Base-by-base conservation (phyloP, 2,888 invertebrate species). In the Caenorhabditis sinica region DNA sequence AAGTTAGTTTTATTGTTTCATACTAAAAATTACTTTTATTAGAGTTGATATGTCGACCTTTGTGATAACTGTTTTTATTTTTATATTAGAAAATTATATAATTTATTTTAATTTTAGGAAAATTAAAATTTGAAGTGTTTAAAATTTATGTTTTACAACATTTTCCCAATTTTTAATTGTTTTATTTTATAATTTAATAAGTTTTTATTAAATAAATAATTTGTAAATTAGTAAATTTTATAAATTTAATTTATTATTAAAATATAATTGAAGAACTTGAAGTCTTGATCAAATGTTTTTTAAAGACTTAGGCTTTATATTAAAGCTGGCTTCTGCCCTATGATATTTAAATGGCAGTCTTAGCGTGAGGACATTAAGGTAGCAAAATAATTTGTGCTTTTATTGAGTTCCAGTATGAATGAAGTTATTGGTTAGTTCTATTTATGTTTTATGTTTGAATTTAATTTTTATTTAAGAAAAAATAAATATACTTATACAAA, bases 341-440 rank as follows among this genome's bases (percentile, higher is more conserved):
- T 95, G 95, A 95, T 92, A 87, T 92, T 95, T 95, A 94, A 95
- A 95, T 95, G 95, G 95, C 95, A 95, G 95, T 95, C 95, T 95
- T 95, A 95, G 94, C 93, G 94, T 95, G 94, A 95, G 95, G 95
- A 95, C 95, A 95, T 95, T 94, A 95, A 95, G 95, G 95, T 95
- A 95, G 95, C 95, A 95, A 95, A 95, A 95, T 95, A 94, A 95
- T 94, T 95, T 95, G 95, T 95, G 95, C 95, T 94, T 95, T 96
- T 95, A 96, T 95, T 95, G 94, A 93, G 94, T 95, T 94, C 95
- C 95, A 93, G 95, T 94, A 96, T 96, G 95, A 95, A 95, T 92
- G 95, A 81, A 88, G 87, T 87, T 87, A 82, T 88, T 85, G 88
- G 83, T 89, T 87, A 82, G 85, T 88, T 85, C 75, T 87, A 58